Conservation (phyloP, 2,888 invertebrate species). For the Lacanobia wlatinum region DNA sequence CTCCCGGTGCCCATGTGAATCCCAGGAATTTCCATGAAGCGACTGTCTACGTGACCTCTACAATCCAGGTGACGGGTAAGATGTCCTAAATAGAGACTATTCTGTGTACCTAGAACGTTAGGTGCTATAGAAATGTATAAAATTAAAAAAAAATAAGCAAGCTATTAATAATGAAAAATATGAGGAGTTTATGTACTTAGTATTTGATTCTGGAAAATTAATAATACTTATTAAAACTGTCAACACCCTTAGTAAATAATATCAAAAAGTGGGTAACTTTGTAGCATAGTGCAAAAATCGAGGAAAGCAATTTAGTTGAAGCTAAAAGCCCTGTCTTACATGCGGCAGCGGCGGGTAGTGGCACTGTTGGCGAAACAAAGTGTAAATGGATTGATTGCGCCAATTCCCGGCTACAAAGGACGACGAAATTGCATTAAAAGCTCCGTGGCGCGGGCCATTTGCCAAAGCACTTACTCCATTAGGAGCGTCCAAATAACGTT, state of each 20-base stretch:
- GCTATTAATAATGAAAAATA: not conserved
- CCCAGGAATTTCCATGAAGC: too few species aligned
- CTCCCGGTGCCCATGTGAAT: too few species aligned
- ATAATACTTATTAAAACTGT: too few species aligned
- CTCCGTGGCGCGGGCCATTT: slow-evolving; percentile 89
- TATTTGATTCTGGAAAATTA: too few species aligned
- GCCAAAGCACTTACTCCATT: slow-evolving; percentile 89
- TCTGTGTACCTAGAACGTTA: too few species aligned
- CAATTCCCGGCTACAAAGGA: slow-evolving; percentile 90
- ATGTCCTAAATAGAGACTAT: too few species aligned
- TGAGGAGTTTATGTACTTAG: not conserved
- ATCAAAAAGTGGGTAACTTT: slow-evolving; percentile 11
- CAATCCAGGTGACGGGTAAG: too few species aligned
- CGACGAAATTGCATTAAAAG: slow-evolving; percentile 90
- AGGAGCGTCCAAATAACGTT: slow-evolving; percentile 88
- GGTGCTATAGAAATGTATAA: too few species aligned
- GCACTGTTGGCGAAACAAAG: slow-evolving; percentile 90
- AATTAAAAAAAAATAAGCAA: not conserved
- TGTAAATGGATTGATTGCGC: slow-evolving; percentile 91
- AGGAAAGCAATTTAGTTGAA: slow-evolving; percentile 78
- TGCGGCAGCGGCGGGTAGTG: slow-evolving; percentile 72
- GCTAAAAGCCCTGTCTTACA: slow-evolving; percentile 81
- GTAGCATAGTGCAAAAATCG: slow-evolving; percentile 63
- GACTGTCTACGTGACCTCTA: too few species aligned
- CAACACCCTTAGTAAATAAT: not conserved